Base-by-base conservation (phyloP, 2,797 vertebrate species). In the Manis crassicaudata region DNA sequence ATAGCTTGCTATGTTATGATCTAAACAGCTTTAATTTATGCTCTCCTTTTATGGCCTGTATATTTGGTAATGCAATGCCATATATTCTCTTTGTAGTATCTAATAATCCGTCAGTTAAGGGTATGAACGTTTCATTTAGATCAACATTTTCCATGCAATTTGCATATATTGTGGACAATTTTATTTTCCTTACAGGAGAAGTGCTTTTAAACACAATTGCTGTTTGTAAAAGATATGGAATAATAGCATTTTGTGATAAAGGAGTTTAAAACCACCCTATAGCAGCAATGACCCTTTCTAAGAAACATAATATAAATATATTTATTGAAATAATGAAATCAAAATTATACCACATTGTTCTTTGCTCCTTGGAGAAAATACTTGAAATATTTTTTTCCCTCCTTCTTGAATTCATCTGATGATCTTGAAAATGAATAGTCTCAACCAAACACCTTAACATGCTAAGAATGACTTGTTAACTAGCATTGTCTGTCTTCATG, bases 31-130 rank as follows among this genome's bases (percentile, higher is more conserved):
- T 89, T 94, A 96, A 89, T 80, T 62, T 76, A 13, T 75, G 32
- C 25, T 92, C 94, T 86, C 37, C 23, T 96, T 92, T 91, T 91
- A 77, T 87, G 43, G 29, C 25, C 60, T 82, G 11, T 91, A 80
- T 88, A 92, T 94, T 92, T 92, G 62, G 43, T 65, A 56, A 81
- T 35, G 2, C 35, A 93, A 88, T 73, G 11, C n/a, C 12, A 23
- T 93, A 77, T 92, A 94, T 94, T 88, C 35, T 79, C 27, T 54
- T 72, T 32, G 82, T 90, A 94, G n/a, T 83, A 72, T 94, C 40
- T 95, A 96, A 95, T 96, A 91, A 94, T 88, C 85, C 96, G 75
- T 95, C 88, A 95, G 75, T 92, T 90, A 88, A 95, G 52, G 21
- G 13, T 89, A 79, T 72, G 46, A 89, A 77, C 80, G 95, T 93